These are phyloP conservation scores for Peromyscus leucopus DNA, from an alignment of 2,113 vertebrate genomes.

Conservation along the genomic window DNA sequence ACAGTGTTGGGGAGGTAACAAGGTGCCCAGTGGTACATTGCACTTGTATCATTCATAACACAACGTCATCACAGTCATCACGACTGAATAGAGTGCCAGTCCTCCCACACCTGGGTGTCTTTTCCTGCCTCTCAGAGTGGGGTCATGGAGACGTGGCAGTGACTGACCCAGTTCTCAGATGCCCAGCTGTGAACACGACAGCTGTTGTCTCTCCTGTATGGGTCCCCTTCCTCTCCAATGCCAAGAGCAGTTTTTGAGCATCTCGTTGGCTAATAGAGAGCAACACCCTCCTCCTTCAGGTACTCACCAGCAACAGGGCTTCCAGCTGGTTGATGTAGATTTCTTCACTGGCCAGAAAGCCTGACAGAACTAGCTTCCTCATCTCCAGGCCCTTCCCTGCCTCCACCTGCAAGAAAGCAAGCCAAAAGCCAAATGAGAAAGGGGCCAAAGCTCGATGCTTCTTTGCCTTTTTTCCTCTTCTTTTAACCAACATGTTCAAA, in stretches of 20 bases:
- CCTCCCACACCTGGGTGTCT: neutral
- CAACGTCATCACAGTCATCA: neutral
- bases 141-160: neutral
- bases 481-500: neutral
- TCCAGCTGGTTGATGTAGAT: slow-evolving; percentile 99
- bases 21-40: neutral
- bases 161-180: neutral
- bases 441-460: neutral
- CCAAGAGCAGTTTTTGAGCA: neutral
- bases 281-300: neutral
- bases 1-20: neutral
- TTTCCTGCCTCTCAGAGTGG: neutral
- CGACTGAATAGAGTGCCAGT: rapidly evolving
- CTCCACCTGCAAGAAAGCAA: slow-evolving; percentile 89
- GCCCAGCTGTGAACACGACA: neutral
- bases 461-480: neutral
- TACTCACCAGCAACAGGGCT: slow-evolving; percentile 95
- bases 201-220: neutral
- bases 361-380: slow-evolving; percentile 97
- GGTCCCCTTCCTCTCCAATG: neutral
- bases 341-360: slow-evolving; percentile 98
- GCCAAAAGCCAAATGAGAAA: slow-evolving; percentile 51
- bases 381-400: slow-evolving; percentile 97
- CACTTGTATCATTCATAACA: neutral
- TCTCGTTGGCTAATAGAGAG: rapidly evolving